Base-by-base conservation (phyloP, 2,888 invertebrate species). In the Zonitis immaculata region DNA sequence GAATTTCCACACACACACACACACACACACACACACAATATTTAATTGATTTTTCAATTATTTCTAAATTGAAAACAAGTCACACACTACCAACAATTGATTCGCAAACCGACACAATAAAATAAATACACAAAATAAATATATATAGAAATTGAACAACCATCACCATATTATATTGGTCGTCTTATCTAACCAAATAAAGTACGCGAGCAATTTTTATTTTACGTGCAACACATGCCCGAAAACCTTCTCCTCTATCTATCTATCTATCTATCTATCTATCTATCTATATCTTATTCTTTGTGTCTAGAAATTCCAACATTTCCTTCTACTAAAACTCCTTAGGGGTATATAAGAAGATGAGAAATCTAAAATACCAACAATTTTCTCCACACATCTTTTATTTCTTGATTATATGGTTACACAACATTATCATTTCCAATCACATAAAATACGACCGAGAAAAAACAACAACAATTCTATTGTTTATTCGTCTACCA, bases 181-280 rank as follows among this genome's bases (percentile, higher is more conserved):
- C 53, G 44, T 49, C 54, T 46, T n/a, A n/a, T 52, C 57, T 54
- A 44, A 61, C 63, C 68, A 66, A 66, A 67, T 65, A 60, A 16
- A 8, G 64, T 66, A 67, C 62, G 54, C 8, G 65, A 65, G 65
- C 68, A 68, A 68, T 68, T 68, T 68, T 68, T 65, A 59, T 58
- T 54, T 63, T 68, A 68, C 68, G 68, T 67, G 68, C 63, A 52
- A 54, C 58, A 60, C 65, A 68, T 68, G 61, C 58, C 59, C 57
- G 66, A 64, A 52, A 47, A 49, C 45, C 47, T 54, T 52, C 55
- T n/a, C n/a, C n/a, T n/a, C n/a, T n/a, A n/a, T n/a, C n/a, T n/a
- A n/a, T n/a, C n/a, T n/a, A n/a, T n/a, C n/a, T n/a, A n/a, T n/a
- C n/a, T n/a, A n/a, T n/a, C n/a, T n/a, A n/a, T n/a, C n/a, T n/a